Base-by-base conservation (phyloP, 2,797 vertebrate species). In the Huso huso region DNA sequence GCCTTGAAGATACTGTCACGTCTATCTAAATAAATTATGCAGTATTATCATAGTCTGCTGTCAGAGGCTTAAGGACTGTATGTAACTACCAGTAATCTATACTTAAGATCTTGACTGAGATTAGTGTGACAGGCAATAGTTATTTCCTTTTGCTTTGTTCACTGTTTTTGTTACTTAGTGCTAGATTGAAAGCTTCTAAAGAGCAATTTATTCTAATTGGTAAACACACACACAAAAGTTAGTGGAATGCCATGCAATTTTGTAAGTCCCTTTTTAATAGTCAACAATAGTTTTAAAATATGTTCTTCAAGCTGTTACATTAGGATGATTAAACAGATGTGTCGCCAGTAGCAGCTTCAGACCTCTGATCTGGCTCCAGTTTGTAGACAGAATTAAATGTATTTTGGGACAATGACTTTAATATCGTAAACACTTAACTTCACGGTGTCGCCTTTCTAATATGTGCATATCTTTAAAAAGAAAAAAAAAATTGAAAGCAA, bases 301-400 rank as follows among this genome's bases (percentile, higher is more conserved):
- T 79, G 78, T 82, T 83, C 77, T 84, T 68, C 79, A 82, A 79
- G 80, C 78, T 82, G 73, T 74, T 79, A 75, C 81, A 75, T 64
- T 77, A 85, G 85, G 79, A 76, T 77, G 74, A 81, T 81, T 81
- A 83, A 87, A 81, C 84, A 89, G 84, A 84, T 85, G 80, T 83
- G 79, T 76, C 74, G 81, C 84, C 82, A 78, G 75, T 72, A 83
- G 78, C 82, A 83, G 74, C 73, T 69, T 81, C 81, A 84, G 83
- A 83, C 82, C 85, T 83, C 81, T 82, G 82, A 86, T 84, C 79
- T 85, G 79, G 79, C 82, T 82, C 85, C 81, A 84, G 79, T 76
- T 85, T 87, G 80, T 76, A 81, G 80, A 79, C 78, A 74, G 77
- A 87, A 84, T 83, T 82, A 79, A 87, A 80, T 83, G 55, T 77